Conservation (phyloP, 2,113 vertebrate species). For the Rhabdomys dilectus region DNA sequence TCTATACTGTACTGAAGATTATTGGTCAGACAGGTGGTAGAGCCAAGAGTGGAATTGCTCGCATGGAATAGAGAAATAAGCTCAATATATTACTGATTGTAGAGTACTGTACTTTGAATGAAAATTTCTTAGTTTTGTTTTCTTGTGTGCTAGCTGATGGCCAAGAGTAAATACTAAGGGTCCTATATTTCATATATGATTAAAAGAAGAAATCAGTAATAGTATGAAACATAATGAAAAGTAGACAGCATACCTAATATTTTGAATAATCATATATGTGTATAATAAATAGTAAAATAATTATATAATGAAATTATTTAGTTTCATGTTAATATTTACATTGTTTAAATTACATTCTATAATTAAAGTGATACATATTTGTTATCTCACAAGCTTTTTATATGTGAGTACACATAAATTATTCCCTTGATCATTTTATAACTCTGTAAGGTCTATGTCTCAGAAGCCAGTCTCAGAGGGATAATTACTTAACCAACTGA, state of each 20-base stretch:
- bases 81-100: neutral
- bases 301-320: slow-evolving; percentile 5
- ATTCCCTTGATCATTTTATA: slow-evolving; percentile 33
- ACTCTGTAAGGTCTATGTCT: neutral
- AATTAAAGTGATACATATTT: neutral
- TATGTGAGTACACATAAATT: neutral
- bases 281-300: neutral
- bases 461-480: neutral
- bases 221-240: slow-evolving; percentile 5
- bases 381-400: neutral
- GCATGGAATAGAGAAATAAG: neutral
- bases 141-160: neutral
- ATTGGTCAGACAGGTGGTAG: neutral
- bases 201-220: slow-evolving; percentile 35
- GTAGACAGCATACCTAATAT: neutral
- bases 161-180: slow-evolving; percentile 38
- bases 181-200: neutral
- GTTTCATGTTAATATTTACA: neutral
- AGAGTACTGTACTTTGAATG: neutral
- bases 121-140: neutral
- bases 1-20: slow-evolving; percentile 25
- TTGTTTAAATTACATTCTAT: neutral
- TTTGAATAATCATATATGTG: neutral
- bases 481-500: neutral
- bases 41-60: neutral